Evolutionary conservation across 2,113 vertebrate genomes (phyloP), one percentile per base, ranked within the genome.

Genomic region (Murina feae): DNA sequence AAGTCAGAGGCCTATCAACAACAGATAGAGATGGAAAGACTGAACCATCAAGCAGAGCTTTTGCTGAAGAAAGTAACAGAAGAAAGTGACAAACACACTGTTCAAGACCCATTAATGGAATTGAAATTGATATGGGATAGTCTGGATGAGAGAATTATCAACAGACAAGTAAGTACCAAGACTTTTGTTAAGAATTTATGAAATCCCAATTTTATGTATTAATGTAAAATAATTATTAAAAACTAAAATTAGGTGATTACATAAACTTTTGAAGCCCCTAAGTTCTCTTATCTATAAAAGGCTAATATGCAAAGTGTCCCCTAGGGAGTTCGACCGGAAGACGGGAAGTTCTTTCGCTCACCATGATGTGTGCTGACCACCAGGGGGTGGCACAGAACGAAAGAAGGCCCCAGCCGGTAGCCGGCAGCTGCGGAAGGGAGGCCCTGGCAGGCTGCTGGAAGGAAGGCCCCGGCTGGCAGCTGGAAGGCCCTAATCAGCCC

Each of bases 21-120:
- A 39, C 99, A 99, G 98, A 99, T 99, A 91, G 99, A 99, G 98
- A 99, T 99, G 99, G 99, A 99, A 98, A 99, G 99, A 39, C 97
- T 99, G 91, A 99, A 99, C 97, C 99, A 99, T 97, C 99, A 99
- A 97, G 99, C 99, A 2, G 98, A 99, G 23, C 97, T 99, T 47
- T 98, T 99, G 90, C 98, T 99, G 92, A 99, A 99, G 98, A 99
- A 99, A 93, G 99, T 99, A 35, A 98, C 98, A 3, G 99, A 99
- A 49, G 99, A 99, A 65, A 97, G 95, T 5, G 99, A 99, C 92
- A 99, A 99, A 37, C 97, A 98, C 44, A 98, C 99, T 72, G 99
- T 99, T 89, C 98, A 99, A 96, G 99, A 99, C 88, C 99, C 99
- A 1, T 98, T 99, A 91, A 98, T 98, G 60, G 99, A 99, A 93